Percentiles rank a stretch among this genome's conserved stretches.
phyloP scores from a whole-genome alignment of 2,113 vertebrate genomes.

The Hypanus sabinus region DNA sequence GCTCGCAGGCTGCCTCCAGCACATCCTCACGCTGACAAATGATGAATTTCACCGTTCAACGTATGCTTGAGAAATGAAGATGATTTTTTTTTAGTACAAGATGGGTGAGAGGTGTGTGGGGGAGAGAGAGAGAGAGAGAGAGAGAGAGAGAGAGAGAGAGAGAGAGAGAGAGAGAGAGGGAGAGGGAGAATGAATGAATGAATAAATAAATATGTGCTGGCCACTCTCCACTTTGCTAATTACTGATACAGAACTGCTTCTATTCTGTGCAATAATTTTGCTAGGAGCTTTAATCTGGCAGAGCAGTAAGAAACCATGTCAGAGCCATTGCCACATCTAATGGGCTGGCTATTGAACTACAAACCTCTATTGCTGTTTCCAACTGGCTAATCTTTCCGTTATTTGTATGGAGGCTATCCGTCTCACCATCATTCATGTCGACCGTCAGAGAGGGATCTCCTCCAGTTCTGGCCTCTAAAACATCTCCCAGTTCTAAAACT shows the following conservation, averaged over 20 bases:
- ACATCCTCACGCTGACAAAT: too few relatives aligned
- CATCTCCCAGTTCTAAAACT: background rate
- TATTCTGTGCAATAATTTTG: background rate
- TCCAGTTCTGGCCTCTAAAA: too few relatives aligned
- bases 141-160: too few relatives aligned
- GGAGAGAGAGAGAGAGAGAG: too few relatives aligned
- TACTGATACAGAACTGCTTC: background rate
- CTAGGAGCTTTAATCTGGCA: background rate
- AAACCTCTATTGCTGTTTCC: slow-evolving; percentile 16
- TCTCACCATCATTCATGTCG: background rate
- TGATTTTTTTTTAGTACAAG: slow-evolving; percentile 55
- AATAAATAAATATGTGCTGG: background rate
- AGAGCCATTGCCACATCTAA: background rate
- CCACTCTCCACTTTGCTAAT: background rate
- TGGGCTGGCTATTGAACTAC: background rate
- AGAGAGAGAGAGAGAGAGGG: too few relatives aligned
- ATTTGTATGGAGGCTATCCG: background rate
- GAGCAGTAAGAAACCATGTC: background rate
- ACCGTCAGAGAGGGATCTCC: background rate
- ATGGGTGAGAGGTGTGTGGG: slow-evolving; percentile 44
- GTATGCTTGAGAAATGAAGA: too few relatives aligned
- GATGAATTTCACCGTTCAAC: too few relatives aligned
- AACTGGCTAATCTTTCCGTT: slow-evolving; percentile 1
- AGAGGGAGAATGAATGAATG: slow-evolving; percentile 38
- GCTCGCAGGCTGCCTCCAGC: too few relatives aligned